Percentiles rank a stretch among this genome's conserved stretches.
Conservation (phyloP, 1,140 invertebrate genomes). For the honey bee (Apis mellifera) region Amel_HAv3.1 CM009943.2:3313501-3314000, state of each 20-base stretch:
- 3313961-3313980: constrained; percentile 75
- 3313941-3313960: constrained; percentile 71
- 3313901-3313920: neutral
- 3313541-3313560: constrained; percentile 77
- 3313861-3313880: too few species aligned
- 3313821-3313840: neutral
- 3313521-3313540: constrained; percentile 73
- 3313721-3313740: constrained; percentile 57
- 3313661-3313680: constrained; percentile 45
- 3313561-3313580: constrained; percentile 69
- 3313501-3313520: constrained; percentile 77
- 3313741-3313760: too few species aligned
- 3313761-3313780: constrained; percentile 55
- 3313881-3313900: constrained; percentile 14
- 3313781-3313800: constrained; percentile 66
- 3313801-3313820: constrained; percentile 60
- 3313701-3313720: constrained; percentile 55
- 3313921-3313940: constrained; percentile 60
- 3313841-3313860: neutral
- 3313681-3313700: constrained; percentile 69
- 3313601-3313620: constrained; percentile 78
- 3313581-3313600: constrained; percentile 74
- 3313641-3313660: constrained; percentile 60
- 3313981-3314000: constrained; percentile 81
- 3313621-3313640: constrained; percentile 79